These are phyloP conservation scores for Rhabditophanes sp. DNA, from an alignment of 2,888 invertebrate genomes.

Conservation along the genomic window DNA sequence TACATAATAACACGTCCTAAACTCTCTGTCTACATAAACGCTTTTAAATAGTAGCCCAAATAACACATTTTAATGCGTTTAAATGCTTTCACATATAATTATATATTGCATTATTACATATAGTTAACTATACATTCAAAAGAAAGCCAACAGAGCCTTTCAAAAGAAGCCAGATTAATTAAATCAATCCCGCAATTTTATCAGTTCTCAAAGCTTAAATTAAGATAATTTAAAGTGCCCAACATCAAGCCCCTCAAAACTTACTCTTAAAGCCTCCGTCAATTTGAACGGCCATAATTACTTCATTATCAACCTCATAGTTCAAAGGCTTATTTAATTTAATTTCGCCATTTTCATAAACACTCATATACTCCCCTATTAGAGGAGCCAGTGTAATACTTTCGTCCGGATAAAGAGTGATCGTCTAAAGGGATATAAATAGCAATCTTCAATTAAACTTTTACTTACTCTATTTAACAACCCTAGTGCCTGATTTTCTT, in stretches of 20 bases:
- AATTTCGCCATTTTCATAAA: conserved; percentile 8
- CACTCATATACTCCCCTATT: conserved; percentile 2
- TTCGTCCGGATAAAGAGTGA: conserved; percentile 3
- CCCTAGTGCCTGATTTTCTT: conserved; percentile 11
- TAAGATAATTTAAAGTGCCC: too few species aligned
- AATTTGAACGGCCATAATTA: conserved; percentile 15
- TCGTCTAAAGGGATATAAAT: too few species aligned
- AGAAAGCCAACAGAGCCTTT: neutral
- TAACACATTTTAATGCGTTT: too few species aligned
- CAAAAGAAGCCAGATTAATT: neutral
- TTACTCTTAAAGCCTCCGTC: conserved; percentile 14
- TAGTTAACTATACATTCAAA: conserved; percentile 1
- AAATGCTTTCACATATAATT: too few species aligned
- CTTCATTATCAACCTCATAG: conserved; percentile 14
- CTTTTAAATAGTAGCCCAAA: too few species aligned
- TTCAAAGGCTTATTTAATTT: conserved; percentile 10
- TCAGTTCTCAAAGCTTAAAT: conserved; percentile 1
- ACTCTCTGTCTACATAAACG: too few species aligned
- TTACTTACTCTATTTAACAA: conserved; percentile 5
- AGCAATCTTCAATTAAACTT: too few species aligned
- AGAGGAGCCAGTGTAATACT: conserved; percentile 3
- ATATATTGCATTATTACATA: too few species aligned
- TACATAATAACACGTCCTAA: too few species aligned
- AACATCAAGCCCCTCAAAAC: conserved; percentile 4
- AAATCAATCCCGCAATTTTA: neutral